Conservation (phyloP, 2,113 vertebrate genomes). For the Heteronetta atricapilla region DNA sequence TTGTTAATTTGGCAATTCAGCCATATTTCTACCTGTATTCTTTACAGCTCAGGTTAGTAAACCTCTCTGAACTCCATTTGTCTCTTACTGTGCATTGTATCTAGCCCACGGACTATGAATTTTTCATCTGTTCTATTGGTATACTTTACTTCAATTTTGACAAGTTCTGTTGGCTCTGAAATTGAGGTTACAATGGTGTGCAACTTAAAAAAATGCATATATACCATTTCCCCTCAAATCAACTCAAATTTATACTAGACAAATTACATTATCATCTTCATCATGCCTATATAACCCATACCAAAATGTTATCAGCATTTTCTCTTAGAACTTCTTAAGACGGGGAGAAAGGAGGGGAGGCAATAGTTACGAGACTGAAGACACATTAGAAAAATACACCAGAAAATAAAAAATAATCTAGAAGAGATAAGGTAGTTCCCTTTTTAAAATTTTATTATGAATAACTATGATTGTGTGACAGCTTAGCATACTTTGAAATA, state of each 20-base stretch:
- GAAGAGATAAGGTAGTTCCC: background rate
- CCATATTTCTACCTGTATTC: background rate
- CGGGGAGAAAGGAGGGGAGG: background rate
- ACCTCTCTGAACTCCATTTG: background rate
- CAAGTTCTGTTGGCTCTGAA: background rate
- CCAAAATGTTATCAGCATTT: background rate
- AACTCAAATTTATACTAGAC: background rate
- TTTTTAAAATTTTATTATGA: background rate
- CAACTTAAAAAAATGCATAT: too few relatives aligned
- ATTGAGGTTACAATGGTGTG: background rate
- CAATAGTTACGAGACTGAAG: background rate
- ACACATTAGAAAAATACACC: background rate
- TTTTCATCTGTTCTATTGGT: background rate
- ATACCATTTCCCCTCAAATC: background rate
- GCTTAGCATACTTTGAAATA: background rate
- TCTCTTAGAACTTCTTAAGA: background rate
- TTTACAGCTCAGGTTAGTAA: background rate
- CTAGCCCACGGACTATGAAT: background rate
- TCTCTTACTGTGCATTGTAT: background rate
- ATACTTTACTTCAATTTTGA: background rate
- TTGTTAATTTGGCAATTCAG: background rate
- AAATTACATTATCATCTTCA: background rate
- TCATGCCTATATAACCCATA: background rate
- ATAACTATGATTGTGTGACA: background rate
- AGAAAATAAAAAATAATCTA: background rate